Base-by-base conservation (phyloP, 2,113 vertebrate species). In the Ploceus nigricollis region DNA sequence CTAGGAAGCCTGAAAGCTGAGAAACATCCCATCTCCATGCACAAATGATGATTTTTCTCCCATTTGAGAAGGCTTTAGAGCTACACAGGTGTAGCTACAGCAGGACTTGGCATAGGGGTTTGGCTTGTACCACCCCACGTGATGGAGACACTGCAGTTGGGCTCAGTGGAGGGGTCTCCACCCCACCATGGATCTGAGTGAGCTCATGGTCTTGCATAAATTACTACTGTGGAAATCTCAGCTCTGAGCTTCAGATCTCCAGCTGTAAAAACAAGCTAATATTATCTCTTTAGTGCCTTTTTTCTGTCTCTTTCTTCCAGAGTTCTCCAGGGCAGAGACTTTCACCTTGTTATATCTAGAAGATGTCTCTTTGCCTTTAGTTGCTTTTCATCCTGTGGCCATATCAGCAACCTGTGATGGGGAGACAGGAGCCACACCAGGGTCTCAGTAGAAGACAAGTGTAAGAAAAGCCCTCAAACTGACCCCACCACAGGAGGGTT, bases 131-230 rank as follows among this genome's bases (percentile, higher is more conserved):
- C 6, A 10, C 7, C 3, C 23, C 6, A 9, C 14, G 28, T 68
- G 40, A 66, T 10, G 18, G 30, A 63, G 39, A 33, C 0, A 0
- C 21, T 44, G 15, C 31, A 77, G 39, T 1, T 47, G 24, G 28
- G 42, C n/a, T 70, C 11, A 2, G 40, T 1, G 3, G 48, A 48
- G 22, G 10, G 11, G 6, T 69, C 58, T 76, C 0, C n/a, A 44
- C 14, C 27, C 23, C 11, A 0, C 20, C 6, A 9, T 13, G 20
- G 35, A 27, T 28, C 40, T 79, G 45, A n/a, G 11, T 63, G 25
- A 75, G 31, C 33, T 63, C 6, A 0, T 31, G 27, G 18, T 51
- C 69, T 87, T 64, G 51, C 48, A 75, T 40, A 68, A 91, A 82
- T 76, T 61, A 57, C 19, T 25, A 7, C 31, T 75, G 18, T 33